Evolutionary conservation across 2,797 vertebrate genomes (phyloP), one percentile per base, ranked within the genome.

Genomic region (Distichodus sexfasciatus): DNA sequence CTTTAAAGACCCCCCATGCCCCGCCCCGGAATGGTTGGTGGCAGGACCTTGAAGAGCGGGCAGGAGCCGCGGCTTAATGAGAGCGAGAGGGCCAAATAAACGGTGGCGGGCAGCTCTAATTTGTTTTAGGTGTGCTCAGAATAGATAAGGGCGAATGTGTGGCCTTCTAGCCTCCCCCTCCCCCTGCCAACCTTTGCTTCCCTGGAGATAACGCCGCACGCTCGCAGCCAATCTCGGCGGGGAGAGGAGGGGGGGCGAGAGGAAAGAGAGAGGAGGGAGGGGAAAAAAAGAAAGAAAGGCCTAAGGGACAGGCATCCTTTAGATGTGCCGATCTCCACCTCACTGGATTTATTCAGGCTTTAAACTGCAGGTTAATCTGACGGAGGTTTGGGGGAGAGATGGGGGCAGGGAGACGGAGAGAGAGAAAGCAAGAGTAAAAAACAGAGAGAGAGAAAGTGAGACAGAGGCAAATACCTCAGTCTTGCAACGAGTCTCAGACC

Each of bases 41-140:
- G 79, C 81, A 78, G 86, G 87, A 88, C 85, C 83, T 87, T 86
- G 81, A 86, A 85, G 85, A 87, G 85, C 87, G 84, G 84, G 81
- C 78, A 82, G 74, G 41, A 79, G 82, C 84, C 83, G 76, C 57
- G 65, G 67, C 81, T 87, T 92, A 92, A 92, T 90, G 88, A 90
- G 87, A 86, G 86, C 66, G 67, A 70, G 48, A 54, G 75, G 65
- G 69, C 85, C 86, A 86, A 88, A 86, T 85, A 87, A 83, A 84
- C 84, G 84, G 81, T 74, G 77, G 81, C 83, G 83, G 86, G 86
- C 85, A 85, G 86, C 84, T 85, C 89, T 91, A 92, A 92, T 92
- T 92, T 92, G 89, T 92, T 90, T 90, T 90, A 90, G 88, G 89
- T 90, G 89, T 91, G 89, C 89, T 89, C 82, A 79, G 90, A 90